These are phyloP conservation scores for Podiceps cristatus DNA, from an alignment of 2,113 vertebrate species.

Conservation along the genomic window DNA sequence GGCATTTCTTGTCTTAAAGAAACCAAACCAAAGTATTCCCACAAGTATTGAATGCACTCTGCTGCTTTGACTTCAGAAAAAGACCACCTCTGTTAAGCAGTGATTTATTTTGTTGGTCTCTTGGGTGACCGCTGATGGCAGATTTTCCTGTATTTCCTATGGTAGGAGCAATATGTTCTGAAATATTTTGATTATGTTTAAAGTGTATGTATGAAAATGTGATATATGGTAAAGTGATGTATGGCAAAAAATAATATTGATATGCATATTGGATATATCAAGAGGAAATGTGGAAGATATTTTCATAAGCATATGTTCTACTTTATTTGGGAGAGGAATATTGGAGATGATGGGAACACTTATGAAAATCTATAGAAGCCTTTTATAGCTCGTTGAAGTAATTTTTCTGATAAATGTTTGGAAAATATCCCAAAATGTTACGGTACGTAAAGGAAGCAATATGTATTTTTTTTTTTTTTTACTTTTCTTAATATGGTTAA, in stretches of 20 bases:
- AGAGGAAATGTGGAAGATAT: constrained; percentile 43
- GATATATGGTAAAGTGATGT: constrained; percentile 14
- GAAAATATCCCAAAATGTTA: constrained; percentile 40
- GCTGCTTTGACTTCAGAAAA: constrained; percentile 23
- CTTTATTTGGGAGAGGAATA: constrained; percentile 20
- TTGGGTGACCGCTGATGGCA: constrained; percentile 14
- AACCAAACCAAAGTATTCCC: constrained; percentile 31
- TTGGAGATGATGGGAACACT: not conserved
- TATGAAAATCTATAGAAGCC: constrained; percentile 16
- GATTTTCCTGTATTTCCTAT: constrained; percentile 12
- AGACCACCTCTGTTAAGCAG: constrained; percentile 45
- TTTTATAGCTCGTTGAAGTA: not conserved
- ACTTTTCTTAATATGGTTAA: not conserved
- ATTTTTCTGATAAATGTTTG: constrained; percentile 54
- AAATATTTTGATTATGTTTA: constrained; percentile 31
- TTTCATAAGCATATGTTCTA: constrained; percentile 39
- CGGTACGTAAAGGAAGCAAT: not conserved
- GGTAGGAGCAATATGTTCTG: not conserved
- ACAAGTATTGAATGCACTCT: not conserved
- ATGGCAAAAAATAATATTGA: constrained; percentile 43
- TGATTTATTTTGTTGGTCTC: constrained; percentile 37
- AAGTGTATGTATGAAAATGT: constrained; percentile 15
- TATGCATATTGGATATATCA: constrained; percentile 4
- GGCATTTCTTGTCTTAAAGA: constrained; percentile 31
- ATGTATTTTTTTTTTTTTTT: not conserved